Conservation (phyloP, 2,888 invertebrate genomes). For the Artemia sp. region DNA sequence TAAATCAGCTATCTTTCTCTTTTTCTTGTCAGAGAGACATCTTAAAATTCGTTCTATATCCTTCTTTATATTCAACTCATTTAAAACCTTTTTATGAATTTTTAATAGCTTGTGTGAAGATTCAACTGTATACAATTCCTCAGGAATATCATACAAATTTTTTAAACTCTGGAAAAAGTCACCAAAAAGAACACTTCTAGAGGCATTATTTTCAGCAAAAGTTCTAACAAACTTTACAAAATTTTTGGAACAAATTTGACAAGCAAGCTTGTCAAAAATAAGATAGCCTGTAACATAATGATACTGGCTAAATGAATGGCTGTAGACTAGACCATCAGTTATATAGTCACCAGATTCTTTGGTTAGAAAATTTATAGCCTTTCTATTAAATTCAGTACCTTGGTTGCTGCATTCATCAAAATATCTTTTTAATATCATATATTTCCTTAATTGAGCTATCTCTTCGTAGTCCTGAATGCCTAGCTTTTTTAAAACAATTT, state of each 20-base stretch:
- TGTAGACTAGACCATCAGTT: neutral
- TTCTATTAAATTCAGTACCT: neutral
- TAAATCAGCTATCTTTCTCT: neutral
- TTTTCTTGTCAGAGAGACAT: neutral
- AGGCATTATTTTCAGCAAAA: neutral
- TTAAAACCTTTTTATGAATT: neutral
- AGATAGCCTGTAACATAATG: neutral
- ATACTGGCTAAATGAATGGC: neutral
- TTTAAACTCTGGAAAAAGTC: neutral
- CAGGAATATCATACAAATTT: neutral
- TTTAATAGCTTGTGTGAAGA: neutral
- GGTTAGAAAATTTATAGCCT: neutral
- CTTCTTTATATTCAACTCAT: neutral
- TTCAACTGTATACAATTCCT: neutral
- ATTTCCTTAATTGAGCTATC: neutral
- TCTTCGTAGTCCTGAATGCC: neutral
- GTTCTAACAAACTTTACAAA: neutral
- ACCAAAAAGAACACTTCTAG: neutral
- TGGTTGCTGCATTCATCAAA: conserved; percentile 14
- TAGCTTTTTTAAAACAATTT: neutral
- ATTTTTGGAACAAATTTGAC: neutral
- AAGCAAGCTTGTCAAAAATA: neutral
- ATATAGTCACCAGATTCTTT: neutral
- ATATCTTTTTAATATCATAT: conserved; percentile 13
- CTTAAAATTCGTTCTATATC: neutral